Evolutionary conservation across 2,113 vertebrate genomes (phyloP).

Genomic region (Heterocephalus glaber): DNA sequence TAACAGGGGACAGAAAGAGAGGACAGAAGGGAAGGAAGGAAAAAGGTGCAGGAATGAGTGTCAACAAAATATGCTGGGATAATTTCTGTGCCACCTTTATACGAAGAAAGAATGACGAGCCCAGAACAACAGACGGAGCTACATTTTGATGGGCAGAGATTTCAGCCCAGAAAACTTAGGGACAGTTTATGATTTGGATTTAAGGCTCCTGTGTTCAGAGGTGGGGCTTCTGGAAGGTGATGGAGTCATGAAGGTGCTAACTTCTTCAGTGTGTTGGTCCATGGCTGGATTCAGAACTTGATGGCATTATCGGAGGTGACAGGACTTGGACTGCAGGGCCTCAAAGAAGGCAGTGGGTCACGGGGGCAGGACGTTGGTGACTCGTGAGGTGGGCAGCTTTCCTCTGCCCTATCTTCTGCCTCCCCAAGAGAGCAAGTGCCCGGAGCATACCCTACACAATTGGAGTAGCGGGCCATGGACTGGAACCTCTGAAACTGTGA

Average conservation of each 20-base stretch:
- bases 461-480: not conserved
- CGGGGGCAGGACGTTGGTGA: not conserved
- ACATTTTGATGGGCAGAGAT: not conserved
- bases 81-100: not conserved
- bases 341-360: not conserved
- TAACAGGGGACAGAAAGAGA: not conserved
- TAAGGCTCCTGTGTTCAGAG: not conserved
- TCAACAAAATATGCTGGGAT: not conserved
- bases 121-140: not conserved
- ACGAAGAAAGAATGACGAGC: not conserved
- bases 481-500: not conserved
- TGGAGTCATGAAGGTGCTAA: not conserved
- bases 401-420: not conserved
- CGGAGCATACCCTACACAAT: not conserved
- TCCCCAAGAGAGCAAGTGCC: not conserved
- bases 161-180: not conserved
- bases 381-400: not conserved
- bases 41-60: not conserved
- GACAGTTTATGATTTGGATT: not conserved
- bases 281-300: not conserved
- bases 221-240: not conserved
- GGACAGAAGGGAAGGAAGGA: not conserved
- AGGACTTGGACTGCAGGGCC: not conserved
- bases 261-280: not conserved
- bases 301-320: not conserved